A percentile compares a stretch with the other conserved stretches of the same genome.
Evolutionary conservation across 2,888 invertebrate genomes (phyloP).

Genomic region (Neoscelio sp.): DNA sequence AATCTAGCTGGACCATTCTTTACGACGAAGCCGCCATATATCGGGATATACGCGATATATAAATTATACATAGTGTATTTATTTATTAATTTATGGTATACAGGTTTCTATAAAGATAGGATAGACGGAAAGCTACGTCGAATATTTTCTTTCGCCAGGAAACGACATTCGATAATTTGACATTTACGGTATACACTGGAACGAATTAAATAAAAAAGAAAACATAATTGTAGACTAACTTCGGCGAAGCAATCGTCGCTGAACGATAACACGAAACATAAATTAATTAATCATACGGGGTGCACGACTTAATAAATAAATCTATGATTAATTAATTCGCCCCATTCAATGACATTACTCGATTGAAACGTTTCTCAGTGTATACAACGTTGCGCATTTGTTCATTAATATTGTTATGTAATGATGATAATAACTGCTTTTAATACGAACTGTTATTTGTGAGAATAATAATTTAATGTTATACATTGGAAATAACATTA

Average conservation of each 20-base stretch:
- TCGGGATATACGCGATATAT: slow-evolving; percentile 51
- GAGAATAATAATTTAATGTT: slow-evolving; percentile 43
- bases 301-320: background rate
- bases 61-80: slow-evolving; percentile 59
- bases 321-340: slow-evolving; percentile 4
- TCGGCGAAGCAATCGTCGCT: too few species aligned
- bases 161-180: slow-evolving; percentile 62
- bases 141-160: slow-evolving; percentile 61
- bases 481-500: slow-evolving; percentile 39
- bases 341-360: background rate
- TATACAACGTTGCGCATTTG: slow-evolving; percentile 47
- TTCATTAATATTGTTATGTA: slow-evolving; percentile 41
- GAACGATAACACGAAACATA: slow-evolving; percentile 20
- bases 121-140: slow-evolving; percentile 24
- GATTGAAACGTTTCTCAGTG: slow-evolving; percentile 14
- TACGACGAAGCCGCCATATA: slow-evolving; percentile 38
- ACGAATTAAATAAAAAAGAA: background rate
- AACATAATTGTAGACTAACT: too few species aligned
- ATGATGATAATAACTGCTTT: slow-evolving; percentile 43
- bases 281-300: background rate
- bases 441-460: slow-evolving; percentile 46
- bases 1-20: slow-evolving; percentile 53
- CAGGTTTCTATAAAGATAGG: slow-evolving; percentile 53
- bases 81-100: slow-evolving; percentile 47
- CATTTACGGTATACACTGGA: slow-evolving; percentile 48